Conservation (phyloP, 2,888 invertebrate species). For the Caenorhabditis sp. region DNA sequence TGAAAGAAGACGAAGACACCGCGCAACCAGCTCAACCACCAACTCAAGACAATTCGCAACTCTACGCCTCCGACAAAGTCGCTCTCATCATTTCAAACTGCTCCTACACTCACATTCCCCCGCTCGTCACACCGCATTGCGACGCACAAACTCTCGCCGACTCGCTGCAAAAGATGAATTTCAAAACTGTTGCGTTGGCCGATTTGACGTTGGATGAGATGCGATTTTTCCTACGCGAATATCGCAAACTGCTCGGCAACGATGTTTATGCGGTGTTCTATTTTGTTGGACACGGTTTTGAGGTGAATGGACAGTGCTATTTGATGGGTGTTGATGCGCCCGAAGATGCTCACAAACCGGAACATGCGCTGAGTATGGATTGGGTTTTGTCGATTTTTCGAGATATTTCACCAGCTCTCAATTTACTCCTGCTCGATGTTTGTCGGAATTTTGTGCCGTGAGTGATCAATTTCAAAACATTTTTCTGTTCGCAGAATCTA, state of each 20-base stretch:
- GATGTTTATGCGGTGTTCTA: slow-evolving; percentile 72
- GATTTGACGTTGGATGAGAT: slow-evolving; percentile 72
- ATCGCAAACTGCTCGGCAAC: slow-evolving; percentile 71
- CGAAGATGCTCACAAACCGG: slow-evolving; percentile 60
- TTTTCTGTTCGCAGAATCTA: background rate
- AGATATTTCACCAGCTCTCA: slow-evolving; percentile 70
- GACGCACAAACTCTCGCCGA: slow-evolving; percentile 71
- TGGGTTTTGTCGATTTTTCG: slow-evolving; percentile 69
- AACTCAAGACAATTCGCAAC: slow-evolving; percentile 12
- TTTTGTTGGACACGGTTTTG: slow-evolving; percentile 74
- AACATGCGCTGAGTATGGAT: slow-evolving; percentile 70
- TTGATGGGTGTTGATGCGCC: slow-evolving; percentile 73
- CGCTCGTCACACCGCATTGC: slow-evolving; percentile 68
- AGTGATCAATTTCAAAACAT: slow-evolving; percentile 14
- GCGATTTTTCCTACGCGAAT: slow-evolving; percentile 71
- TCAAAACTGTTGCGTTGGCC: slow-evolving; percentile 73
- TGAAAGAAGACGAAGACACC: slow-evolving; percentile 36
- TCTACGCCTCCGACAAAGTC: slow-evolving; percentile 71
- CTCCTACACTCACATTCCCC: slow-evolving; percentile 69
- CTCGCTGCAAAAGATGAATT: slow-evolving; percentile 63
- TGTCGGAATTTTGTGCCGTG: slow-evolving; percentile 71
- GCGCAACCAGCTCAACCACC: slow-evolving; percentile 4
- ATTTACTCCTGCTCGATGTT: slow-evolving; percentile 72
- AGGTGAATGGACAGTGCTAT: slow-evolving; percentile 72
- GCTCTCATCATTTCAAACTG: slow-evolving; percentile 73